Base-by-base conservation (phyloP, 2,113 vertebrate species). In the Pipa parva region DNA sequence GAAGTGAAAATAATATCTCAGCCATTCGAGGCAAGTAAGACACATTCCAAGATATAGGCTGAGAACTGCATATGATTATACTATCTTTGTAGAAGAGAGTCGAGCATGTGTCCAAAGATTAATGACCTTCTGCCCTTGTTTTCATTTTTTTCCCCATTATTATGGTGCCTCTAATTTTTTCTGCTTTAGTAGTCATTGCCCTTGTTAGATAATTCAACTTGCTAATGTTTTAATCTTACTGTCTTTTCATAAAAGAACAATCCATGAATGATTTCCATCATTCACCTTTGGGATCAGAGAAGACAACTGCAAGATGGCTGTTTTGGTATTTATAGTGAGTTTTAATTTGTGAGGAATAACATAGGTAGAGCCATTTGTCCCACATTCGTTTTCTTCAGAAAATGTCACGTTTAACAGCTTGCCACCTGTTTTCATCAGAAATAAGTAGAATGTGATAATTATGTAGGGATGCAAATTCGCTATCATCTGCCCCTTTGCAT, bases 401-500 rank as follows among this genome's bases (percentile, higher is more conserved):
- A 60, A 69, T 69, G 56, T 60, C 65, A 69, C 31, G 18, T 46
- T 55, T 45, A 33, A 33, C 61, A 71, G 36, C 54, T 52, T 31
- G 45, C 29, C 60, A 59, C 55, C 54, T 63, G 70, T 29, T 29
- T n/a, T 31, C 28, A 45, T 48, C 45, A 63, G 58, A 54, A 45
- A 61, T 18, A 22, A 18, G 10, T 33, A 49, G 31, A 57, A 69
- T 27, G 66, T 61, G 66, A 70, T 70, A 70, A 70, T 70, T 54
- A 70, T 54, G 66, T 33, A 2, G 9, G 31, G 33, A 61, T 54
- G 39, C 33, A 51, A 52, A 63, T 33, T 37, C 29, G 42, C 15
- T 46, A 20, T 51, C 31, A 27, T 8, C 18, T 31, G 22, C 18
- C 46, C 2, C 24, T 36, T 60, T 31, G 21, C 11, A 20, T 8